Conservation (phyloP, 2,113 vertebrate genomes). For the Pandion haliaetus region DNA sequence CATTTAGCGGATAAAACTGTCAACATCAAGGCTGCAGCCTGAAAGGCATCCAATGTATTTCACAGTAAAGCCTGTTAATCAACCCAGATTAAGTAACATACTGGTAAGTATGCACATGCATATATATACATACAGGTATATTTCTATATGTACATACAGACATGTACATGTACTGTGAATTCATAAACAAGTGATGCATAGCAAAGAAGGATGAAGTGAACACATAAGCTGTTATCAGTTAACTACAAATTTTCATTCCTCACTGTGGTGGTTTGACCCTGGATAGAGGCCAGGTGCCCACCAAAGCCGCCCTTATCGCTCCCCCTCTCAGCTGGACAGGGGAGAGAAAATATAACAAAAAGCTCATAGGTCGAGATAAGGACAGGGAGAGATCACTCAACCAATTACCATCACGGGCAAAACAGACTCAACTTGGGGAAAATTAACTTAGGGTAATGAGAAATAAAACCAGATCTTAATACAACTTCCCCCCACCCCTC, state of each 20-base stretch:
- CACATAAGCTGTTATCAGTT: neutral
- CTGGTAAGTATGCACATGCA: neutral
- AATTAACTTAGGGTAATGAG: too few relatives aligned
- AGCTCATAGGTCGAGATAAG: too few relatives aligned
- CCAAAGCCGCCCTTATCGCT: too few relatives aligned
- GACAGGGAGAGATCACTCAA: too few relatives aligned
- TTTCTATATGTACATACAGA: neutral
- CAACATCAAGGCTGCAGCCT: neutral
- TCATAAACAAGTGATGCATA: neutral
- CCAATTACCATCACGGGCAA: too few relatives aligned
- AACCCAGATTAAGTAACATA: neutral
- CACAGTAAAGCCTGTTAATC: neutral
- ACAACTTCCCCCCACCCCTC: too few relatives aligned
- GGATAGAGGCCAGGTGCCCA: too few relatives aligned
- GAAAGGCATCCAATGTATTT: neutral
- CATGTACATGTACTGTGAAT: neutral
- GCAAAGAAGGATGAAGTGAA: neutral
- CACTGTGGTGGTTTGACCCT: too few relatives aligned
- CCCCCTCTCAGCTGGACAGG: too few relatives aligned
- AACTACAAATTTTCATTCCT: neutral
- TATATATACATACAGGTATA: neutral
- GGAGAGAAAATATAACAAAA: too few relatives aligned
- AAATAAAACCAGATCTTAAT: too few relatives aligned
- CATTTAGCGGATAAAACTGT: neutral
- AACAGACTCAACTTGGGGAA: too few relatives aligned